phyloP scores from a whole-genome alignment of 2,888 invertebrate species.

The Maniola hyperantus region DNA sequence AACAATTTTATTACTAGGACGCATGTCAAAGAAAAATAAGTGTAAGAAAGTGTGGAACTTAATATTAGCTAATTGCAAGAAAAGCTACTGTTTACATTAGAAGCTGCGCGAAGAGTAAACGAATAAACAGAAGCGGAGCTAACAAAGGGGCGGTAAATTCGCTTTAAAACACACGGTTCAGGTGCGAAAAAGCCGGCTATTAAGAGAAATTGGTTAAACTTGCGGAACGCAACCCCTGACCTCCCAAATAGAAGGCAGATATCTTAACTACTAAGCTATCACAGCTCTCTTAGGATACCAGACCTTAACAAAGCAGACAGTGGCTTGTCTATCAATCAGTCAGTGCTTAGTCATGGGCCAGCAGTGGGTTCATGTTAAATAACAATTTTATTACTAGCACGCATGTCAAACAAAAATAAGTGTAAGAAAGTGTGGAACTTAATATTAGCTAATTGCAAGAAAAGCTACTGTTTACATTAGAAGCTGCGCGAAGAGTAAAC shows the following conservation, averaged over 20 bases:
- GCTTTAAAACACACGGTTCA: conserved; percentile 68
- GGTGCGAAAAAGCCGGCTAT: conserved; percentile 72
- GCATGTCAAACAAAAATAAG: not conserved
- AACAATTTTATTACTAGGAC: too few relatives aligned
- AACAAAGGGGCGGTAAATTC: conserved; percentile 71
- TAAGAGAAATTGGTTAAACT: conserved; percentile 74
- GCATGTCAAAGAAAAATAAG: not conserved
- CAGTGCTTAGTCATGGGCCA: too few relatives aligned
- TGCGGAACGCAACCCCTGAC: conserved; percentile 48
- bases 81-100: conserved; percentile 75
- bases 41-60: conserved; percentile 62
- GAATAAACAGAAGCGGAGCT: conserved; percentile 74
- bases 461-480: conserved; percentile 75
- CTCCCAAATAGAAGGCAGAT: too few relatives aligned
- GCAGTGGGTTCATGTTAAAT: too few relatives aligned
- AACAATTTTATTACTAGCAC: too few relatives aligned
- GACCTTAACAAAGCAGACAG: too few relatives aligned
- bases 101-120: conserved; percentile 73
- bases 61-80: conserved; percentile 79
- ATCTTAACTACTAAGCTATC: too few relatives aligned
- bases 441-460: conserved; percentile 79
- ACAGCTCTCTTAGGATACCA: too few relatives aligned
- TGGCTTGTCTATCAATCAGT: not conserved
- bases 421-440: conserved; percentile 62
- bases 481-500: conserved; percentile 73